A percentile compares a stretch with the other conserved stretches of the same genome.
Evolutionary conservation across 2,888 invertebrate species (phyloP).

Genomic region (Acronicta alni): DNA sequence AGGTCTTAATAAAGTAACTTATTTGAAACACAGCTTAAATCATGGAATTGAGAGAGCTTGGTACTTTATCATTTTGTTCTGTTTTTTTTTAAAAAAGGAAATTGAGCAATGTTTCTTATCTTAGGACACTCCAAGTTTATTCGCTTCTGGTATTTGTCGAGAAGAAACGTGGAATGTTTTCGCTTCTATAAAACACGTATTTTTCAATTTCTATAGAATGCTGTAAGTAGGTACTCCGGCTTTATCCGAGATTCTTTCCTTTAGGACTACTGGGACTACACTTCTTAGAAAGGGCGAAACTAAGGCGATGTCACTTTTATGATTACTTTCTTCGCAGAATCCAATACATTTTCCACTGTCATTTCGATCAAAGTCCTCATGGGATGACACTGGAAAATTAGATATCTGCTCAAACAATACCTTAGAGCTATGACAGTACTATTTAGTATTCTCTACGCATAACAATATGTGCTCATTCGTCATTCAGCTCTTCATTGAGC

Average conservation of each 20-base stretch:
- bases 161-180: conserved; percentile 19
- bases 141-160: conserved; percentile 1
- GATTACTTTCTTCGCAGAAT: background rate
- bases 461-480: conserved; percentile 18
- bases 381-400: no score
- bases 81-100: background rate
- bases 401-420: no score
- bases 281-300: background rate
- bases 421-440: background rate
- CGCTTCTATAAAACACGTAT: background rate
- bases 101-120: conserved; percentile 1
- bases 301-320: background rate
- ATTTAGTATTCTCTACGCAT: conserved; percentile 10
- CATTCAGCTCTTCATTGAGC: conserved; percentile 9
- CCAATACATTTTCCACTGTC: no score
- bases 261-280: background rate
- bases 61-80: background rate
- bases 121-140: background rate
- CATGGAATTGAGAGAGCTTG: conserved; percentile 1
- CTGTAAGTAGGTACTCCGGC: conserved; percentile 10
- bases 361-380: no score
- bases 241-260: conserved; percentile 15
- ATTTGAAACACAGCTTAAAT: background rate
- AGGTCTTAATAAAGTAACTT: conserved; percentile 3
- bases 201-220: conserved; percentile 12